phyloP scores from a whole-genome alignment of 2,797 vertebrate genomes.

The Rhinella marina region DNA sequence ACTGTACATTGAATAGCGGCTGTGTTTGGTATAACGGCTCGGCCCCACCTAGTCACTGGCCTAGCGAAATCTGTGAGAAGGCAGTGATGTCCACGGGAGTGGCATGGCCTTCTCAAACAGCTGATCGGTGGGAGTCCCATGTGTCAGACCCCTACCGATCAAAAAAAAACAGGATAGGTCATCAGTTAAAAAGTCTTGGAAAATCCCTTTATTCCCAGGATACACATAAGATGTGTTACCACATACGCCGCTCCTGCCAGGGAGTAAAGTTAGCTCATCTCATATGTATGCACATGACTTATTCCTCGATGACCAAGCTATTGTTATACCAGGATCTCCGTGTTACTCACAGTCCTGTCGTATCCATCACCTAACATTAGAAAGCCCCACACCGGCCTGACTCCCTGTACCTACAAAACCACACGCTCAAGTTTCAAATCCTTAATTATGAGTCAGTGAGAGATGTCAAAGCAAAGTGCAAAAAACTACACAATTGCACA shows the following conservation, averaged over 20 bases:
- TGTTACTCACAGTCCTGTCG: neutral
- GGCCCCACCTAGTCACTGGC: too few relatives aligned
- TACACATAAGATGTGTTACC: neutral
- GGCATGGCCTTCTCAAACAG: too few relatives aligned
- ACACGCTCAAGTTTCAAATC: neutral
- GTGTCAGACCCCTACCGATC: too few relatives aligned
- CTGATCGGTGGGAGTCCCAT: too few relatives aligned
- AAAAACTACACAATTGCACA: slow-evolving; percentile 56
- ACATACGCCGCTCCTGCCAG: too few relatives aligned
- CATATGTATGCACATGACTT: neutral
- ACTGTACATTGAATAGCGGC: too few relatives aligned
- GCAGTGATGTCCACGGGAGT: too few relatives aligned
- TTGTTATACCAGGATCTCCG: neutral
- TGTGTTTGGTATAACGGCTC: too few relatives aligned
- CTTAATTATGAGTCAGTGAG: slow-evolving; percentile 22
- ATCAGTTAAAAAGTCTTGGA: too few relatives aligned
- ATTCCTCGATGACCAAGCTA: slow-evolving; percentile 34
- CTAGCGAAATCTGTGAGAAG: too few relatives aligned
- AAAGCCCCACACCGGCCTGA: neutral
- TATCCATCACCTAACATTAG: neutral
- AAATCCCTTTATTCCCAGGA: too few relatives aligned
- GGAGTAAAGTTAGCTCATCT: neutral
- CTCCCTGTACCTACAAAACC: neutral
- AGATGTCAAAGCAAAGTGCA: neutral
- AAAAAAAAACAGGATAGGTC: too few relatives aligned